phyloP scores from a whole-genome alignment of 2,113 vertebrate genomes.

The Protomyctophum bolini region DNA sequence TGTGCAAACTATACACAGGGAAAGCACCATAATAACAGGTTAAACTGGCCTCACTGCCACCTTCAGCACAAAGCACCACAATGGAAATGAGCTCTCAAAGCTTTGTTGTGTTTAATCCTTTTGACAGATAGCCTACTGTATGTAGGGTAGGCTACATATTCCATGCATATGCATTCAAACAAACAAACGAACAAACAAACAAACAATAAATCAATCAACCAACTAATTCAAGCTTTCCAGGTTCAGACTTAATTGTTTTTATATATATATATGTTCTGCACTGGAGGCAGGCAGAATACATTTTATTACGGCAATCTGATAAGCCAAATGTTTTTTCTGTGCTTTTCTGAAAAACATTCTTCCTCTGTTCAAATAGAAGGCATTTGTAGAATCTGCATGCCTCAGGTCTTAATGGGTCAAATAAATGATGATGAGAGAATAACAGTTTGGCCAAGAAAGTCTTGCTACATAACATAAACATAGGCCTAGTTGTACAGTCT shows the following conservation, averaged over 20 bases:
- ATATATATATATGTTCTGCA: conserved; percentile 13
- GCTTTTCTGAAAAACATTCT: too few species aligned
- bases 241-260: background rate
- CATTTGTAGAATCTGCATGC: too few species aligned
- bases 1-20: conserved; percentile 61
- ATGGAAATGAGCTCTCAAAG: conserved; percentile 29
- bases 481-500: too few species aligned
- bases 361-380: too few species aligned
- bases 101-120: too few species aligned
- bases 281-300: conserved; percentile 26
- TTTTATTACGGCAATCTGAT: too few species aligned
- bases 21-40: conserved; percentile 46
- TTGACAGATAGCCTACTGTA: background rate
- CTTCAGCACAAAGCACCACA: conserved; percentile 58
- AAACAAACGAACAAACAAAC: background rate
- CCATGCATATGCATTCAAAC: background rate
- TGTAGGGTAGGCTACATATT: too few species aligned
- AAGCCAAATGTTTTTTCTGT: too few species aligned
- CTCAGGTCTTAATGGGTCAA: too few species aligned
- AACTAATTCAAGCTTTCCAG: too few species aligned
- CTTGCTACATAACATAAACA: background rate
- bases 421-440: background rate
- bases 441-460: conserved; percentile 42
- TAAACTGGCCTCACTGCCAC: conserved; percentile 48
- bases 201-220: background rate